Base-by-base conservation (phyloP, 2,113 vertebrate species). In the Montifringilla adamsi region DNA sequence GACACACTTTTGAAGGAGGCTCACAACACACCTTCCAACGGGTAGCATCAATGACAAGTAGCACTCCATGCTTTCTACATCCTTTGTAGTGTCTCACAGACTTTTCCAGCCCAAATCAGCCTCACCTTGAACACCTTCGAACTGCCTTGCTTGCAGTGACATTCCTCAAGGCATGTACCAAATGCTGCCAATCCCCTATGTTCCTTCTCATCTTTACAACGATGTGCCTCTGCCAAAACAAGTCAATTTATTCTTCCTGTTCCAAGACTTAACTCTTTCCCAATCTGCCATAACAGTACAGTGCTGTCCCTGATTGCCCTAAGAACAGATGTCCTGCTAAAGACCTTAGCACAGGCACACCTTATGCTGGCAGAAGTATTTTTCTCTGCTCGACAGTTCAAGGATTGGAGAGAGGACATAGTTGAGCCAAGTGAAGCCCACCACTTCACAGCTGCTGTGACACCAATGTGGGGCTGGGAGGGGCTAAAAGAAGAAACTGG, bases 381-480 rank as follows among this genome's bases (percentile, higher is more conserved):
- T 33, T 76, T 24, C 39, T 88, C 75, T 73, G 47, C 35, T 77
- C 0, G 0, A 74, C 6, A 72, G 24, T 47, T 60, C 13, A 26
- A 81, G n/a, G 62, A 69, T 82, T 91, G 78, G 26, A 82, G 82
- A 76, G 15, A 46, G 70, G 64, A 47, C 30, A 22, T 0, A 62
- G 47, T 2, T 15, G 41, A 66, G 31, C 18, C 6, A 11, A 86
- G 74, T 1, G 4, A 68, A 60, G 31, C 28, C 43, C 75, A 73
- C 15, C 49, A 68, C 16, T 28, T 33, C n/a, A 13, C 46, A 88
- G 41, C 18, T 13, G 2, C 80, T 43, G n/a, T 31, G 49, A 81
- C 21, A 82, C 15, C 53, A 64, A 0, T 0, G 1, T 10, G 9
- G 15, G 4, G 12, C 13, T 4, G 2, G 20, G 5, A 67, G 15